Percentiles rank a stretch among this genome's conserved stretches.
Evolutionary conservation across 2,888 invertebrate genomes (phyloP).

Genomic region (Isotomurus palustris): DNA sequence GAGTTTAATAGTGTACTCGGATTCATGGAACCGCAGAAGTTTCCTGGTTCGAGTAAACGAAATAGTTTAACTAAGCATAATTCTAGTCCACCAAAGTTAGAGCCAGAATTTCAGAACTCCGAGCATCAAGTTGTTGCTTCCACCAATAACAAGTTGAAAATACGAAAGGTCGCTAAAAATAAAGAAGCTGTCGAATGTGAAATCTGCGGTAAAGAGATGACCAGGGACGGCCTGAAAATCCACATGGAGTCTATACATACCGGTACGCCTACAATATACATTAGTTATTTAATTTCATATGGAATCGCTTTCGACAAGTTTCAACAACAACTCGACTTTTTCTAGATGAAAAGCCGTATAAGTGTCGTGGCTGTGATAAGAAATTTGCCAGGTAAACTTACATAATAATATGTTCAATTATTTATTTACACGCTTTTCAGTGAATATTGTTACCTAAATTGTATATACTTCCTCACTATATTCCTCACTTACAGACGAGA

Average conservation of each 20-base stretch:
- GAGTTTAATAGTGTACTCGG: neutral
- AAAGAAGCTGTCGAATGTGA: neutral
- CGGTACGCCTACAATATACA: neutral
- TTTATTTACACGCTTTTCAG: neutral
- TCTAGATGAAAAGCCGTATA: constrained; percentile 3
- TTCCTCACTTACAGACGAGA: constrained; percentile 1
- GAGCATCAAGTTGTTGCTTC: no score
- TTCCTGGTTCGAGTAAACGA: no score
- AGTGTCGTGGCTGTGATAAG: constrained; percentile 7
- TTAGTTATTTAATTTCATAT: neutral
- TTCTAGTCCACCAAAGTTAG: no score
- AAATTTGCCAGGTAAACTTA: constrained; percentile 8
- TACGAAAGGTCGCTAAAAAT: neutral
- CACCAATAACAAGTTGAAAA: neutral
- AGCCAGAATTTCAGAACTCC: no score
- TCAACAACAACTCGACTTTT: neutral
- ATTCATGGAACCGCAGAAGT: neutral
- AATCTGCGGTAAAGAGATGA: neutral
- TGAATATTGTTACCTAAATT: neutral
- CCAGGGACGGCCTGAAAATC: neutral
- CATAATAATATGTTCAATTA: neutral
- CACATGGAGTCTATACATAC: constrained; percentile 4
- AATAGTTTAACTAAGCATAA: no score
- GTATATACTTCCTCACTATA: neutral
- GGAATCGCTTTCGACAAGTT: neutral